A percentile compares a stretch with the other conserved stretches of the same genome.
phyloP scores from a whole-genome alignment of 2,113 vertebrate species.

The Athene cunicularia region DNA sequence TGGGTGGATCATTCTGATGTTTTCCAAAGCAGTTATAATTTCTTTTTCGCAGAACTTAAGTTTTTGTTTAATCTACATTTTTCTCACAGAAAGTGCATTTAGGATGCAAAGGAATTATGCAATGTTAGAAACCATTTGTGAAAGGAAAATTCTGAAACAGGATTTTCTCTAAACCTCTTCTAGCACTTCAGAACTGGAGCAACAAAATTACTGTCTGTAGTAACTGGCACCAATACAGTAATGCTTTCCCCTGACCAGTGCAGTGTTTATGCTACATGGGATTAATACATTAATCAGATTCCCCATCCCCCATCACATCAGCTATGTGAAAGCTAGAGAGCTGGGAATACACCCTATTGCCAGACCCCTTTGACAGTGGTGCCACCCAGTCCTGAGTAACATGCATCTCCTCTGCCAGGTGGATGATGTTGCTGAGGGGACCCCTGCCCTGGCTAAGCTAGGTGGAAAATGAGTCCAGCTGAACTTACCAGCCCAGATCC shows the following conservation, averaged over 20 bases:
- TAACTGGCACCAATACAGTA: not conserved
- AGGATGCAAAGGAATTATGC: not conserved
- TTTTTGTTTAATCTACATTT: not conserved
- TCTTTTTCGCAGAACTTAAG: not conserved
- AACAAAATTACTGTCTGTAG: constrained; percentile 18
- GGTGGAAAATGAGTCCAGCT: not conserved
- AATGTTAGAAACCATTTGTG: not conserved
- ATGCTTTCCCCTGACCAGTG: not conserved
- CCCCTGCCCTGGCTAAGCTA: not conserved
- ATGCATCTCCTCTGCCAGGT: accelerated
- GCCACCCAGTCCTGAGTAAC: not conserved
- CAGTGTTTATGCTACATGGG: not conserved
- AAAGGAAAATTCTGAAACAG: not conserved
- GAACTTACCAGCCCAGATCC: not conserved
- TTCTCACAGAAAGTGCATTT: not conserved
- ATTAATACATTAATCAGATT: not conserved
- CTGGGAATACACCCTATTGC: not conserved
- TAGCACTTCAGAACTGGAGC: not conserved
- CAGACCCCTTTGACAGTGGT: not conserved
- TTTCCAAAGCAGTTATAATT: not conserved
- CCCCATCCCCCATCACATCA: no score
- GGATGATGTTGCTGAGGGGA: not conserved
- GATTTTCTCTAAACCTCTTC: not conserved
- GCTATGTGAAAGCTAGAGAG: not conserved
- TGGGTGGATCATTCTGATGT: not conserved